Percentiles rank a stretch among this genome's conserved stretches.
These are phyloP conservation scores for Malacoctenus gilli DNA, from an alignment of 2,797 vertebrate species.

Conservation along the genomic window DNA sequence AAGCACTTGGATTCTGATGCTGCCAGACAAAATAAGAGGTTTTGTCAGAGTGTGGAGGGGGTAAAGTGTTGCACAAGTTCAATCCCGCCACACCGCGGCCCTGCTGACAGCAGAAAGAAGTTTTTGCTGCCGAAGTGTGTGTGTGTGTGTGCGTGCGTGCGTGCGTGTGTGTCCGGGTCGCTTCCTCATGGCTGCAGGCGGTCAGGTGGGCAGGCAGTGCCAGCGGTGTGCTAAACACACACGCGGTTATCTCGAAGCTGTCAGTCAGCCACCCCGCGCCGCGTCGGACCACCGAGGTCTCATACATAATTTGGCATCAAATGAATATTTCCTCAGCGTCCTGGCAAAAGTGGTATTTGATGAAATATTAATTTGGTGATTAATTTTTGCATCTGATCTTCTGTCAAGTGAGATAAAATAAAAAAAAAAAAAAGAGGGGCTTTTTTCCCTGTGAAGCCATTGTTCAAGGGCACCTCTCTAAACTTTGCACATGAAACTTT, in stretches of 20 bases:
- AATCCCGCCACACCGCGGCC: slow-evolving; percentile 61
- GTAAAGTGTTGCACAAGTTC: slow-evolving; percentile 56
- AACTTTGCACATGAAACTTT: slow-evolving; percentile 69
- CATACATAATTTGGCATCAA: slow-evolving; percentile 77
- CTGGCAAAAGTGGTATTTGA: slow-evolving; percentile 73
- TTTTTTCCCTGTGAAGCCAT: slow-evolving; percentile 56
- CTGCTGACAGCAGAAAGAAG: slow-evolving; percentile 71
- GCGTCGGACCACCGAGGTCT: slow-evolving; percentile 64
- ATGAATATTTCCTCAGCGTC: slow-evolving; percentile 71
- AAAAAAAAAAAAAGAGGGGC: slow-evolving; percentile 44
- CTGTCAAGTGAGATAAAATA: slow-evolving; percentile 68
- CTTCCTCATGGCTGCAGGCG: slow-evolving; percentile 70
- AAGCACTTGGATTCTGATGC: slow-evolving; percentile 53
- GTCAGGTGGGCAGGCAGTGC: slow-evolving; percentile 64
- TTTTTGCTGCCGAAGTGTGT: slow-evolving; percentile 61
- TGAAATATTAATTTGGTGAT: slow-evolving; percentile 78
- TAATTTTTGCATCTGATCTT: slow-evolving; percentile 77
- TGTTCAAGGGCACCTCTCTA: slow-evolving; percentile 70
- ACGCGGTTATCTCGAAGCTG: slow-evolving; percentile 60
- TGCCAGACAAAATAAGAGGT: slow-evolving; percentile 61
- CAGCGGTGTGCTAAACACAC: slow-evolving; percentile 71
- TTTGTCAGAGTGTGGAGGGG: slow-evolving; percentile 41
- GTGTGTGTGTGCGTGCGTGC: no score
- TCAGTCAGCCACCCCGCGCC: slow-evolving; percentile 66
- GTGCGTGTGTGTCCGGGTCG: slow-evolving; percentile 68